Conservation (phyloP, 1,140 invertebrate genomes). For the Caenorhabditis remanei region DNA sequence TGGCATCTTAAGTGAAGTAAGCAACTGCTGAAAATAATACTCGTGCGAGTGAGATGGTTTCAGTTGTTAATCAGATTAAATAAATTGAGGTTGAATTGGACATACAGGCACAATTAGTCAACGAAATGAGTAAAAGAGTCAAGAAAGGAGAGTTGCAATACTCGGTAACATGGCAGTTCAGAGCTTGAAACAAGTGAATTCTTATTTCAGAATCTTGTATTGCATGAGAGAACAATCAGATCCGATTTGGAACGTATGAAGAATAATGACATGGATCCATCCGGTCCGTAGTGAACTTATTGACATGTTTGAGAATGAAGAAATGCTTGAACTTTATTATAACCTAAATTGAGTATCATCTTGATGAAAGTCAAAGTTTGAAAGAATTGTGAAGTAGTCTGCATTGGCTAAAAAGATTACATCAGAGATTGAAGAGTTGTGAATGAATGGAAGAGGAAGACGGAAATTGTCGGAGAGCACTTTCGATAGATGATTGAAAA, state of each 20-base stretch:
- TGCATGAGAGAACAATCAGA: not conserved
- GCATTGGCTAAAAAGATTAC: constrained; percentile 24
- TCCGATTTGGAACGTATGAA: constrained; percentile 3
- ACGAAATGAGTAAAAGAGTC: constrained; percentile 35
- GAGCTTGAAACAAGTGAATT: not conserved
- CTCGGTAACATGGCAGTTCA: not conserved
- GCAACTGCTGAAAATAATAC: constrained; percentile 41
- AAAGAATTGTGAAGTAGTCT: constrained; percentile 27
- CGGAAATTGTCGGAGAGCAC: constrained; percentile 45
- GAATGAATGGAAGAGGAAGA: constrained; percentile 39
- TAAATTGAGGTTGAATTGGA: constrained; percentile 11
- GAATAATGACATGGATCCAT: not conserved
- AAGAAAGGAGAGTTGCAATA: constrained; percentile 40
- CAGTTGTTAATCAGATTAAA: constrained; percentile 51
- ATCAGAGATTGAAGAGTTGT: constrained; percentile 25
- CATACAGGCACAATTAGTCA: constrained; percentile 22
- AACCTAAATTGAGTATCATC: constrained; percentile 15
- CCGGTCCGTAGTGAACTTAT: not conserved
- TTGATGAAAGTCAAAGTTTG: constrained; percentile 22
- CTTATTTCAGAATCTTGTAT: constrained; percentile 37
- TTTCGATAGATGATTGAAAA: constrained; percentile 30
- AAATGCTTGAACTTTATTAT: no score
- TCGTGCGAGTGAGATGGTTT: constrained; percentile 23
- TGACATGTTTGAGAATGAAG: no score
- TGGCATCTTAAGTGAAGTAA: not conserved